Evolutionary conservation across 2,888 invertebrate species (phyloP), one percentile per base, ranked within the genome.

Genomic region (Tigriopus californicus): DNA sequence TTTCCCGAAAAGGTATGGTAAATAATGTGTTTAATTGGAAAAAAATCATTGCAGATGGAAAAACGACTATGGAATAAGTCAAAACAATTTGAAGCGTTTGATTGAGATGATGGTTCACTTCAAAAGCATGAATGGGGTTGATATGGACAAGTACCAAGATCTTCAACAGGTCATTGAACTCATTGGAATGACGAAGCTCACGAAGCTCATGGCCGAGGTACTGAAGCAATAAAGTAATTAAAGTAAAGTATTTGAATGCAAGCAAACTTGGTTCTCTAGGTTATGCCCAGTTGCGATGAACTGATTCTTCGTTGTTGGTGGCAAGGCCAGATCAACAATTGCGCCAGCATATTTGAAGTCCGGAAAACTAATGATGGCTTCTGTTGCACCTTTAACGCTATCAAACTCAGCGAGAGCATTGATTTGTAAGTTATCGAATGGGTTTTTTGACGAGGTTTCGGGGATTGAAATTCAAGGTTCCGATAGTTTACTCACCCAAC

Each of bases 371-470:
- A 61, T 48, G 52, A 59, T 53, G 61, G 61, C 11, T 60, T 60
- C 40, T 61, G 61, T 42, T 61, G 60, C 42, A 53, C 61, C n/a
- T 61, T 61, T 33, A 61, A 61, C 42, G 44, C 60, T 13, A 48
- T 60, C 13, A 44, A 41, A 20, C 44, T 18, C 15, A 49, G 44
- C 15, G 58, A 58, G 15, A 46, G 5, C 4, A 20, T 58, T n/a
- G 58, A 58, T 15, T 25, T 33, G 48, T 48, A 49, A 25, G 56
- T 54, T 33, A 8, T 8, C 33, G 33, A 8, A 33, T 33, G 33
- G 33, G 3, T 33, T 33, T 33, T 33, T n/a, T n/a, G n/a, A n/a
- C 33, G 8, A 33, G 33, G 33, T 33, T 33, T 33, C n/a, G n/a
- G n/a, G n/a, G n/a, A n/a, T n/a, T n/a, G n/a, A n/a, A n/a, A n/a